phyloP scores from a whole-genome alignment of 1,140 invertebrate genomes.

The Temnothorax curvispinosus region DNA sequence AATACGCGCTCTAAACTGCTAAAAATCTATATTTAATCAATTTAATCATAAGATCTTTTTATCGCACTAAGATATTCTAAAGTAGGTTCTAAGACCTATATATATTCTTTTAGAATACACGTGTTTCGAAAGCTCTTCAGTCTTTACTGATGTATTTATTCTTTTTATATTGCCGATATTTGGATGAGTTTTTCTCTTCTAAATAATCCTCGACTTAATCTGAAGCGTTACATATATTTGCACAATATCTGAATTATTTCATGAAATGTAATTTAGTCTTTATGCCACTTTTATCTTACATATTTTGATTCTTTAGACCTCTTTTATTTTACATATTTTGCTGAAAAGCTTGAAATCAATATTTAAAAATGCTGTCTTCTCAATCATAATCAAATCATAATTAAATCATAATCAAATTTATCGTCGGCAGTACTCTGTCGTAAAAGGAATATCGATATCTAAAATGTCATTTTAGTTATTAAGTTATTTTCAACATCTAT shows the following conservation, averaged over 20 bases:
- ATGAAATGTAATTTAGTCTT: not conserved
- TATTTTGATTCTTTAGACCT: too few relatives aligned
- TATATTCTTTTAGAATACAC: not conserved
- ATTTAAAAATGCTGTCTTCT: constrained; percentile 11
- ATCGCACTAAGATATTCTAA: not conserved
- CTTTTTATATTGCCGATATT: not conserved
- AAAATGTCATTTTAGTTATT: not conserved
- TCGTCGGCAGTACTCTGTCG: not conserved
- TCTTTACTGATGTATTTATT: not conserved
- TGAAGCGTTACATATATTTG: not conserved
- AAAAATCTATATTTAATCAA: constrained; percentile 4
- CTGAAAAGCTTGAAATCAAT: not conserved
- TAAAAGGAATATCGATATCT: constrained; percentile 1
- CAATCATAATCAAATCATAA: not conserved
- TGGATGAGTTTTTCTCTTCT: not conserved
- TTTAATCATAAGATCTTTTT: not conserved
- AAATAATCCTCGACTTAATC: not conserved
- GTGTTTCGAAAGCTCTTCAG: not conserved
- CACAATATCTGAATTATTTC: not conserved
- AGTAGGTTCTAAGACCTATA: not conserved
- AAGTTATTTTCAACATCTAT: constrained; percentile 7
- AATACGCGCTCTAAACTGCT: not conserved
- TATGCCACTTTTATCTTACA: not conserved
- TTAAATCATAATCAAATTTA: constrained; percentile 29
- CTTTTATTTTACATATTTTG: not conserved